phyloP scores from a whole-genome alignment of 2,113 vertebrate species.

The Psophia crepitans region DNA sequence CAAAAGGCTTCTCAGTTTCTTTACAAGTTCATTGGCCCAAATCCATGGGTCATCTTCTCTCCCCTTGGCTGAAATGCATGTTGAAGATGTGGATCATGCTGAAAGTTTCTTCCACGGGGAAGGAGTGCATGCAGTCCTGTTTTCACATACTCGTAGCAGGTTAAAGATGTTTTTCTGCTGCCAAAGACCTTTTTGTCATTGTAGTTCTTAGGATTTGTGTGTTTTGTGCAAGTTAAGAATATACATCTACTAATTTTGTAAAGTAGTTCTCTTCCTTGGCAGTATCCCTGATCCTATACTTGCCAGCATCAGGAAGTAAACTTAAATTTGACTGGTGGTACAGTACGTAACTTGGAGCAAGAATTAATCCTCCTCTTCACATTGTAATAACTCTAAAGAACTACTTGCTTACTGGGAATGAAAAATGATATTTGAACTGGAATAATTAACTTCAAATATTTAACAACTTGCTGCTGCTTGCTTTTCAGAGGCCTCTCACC shows the following conservation, averaged over 20 bases:
- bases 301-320: not conserved
- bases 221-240: not conserved
- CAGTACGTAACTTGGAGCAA: not conserved
- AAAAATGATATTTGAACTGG: conserved; percentile 11
- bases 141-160: not conserved
- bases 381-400: conserved; percentile 14
- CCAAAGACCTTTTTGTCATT: not conserved
- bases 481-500: not conserved
- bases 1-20: not conserved
- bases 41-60: not conserved
- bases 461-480: conserved; percentile 24
- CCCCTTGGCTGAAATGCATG: not conserved
- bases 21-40: not conserved
- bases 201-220: not conserved
- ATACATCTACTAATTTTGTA: not conserved
- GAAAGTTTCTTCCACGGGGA: not conserved
- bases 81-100: not conserved
- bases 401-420: not conserved
- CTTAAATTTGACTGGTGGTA: not conserved
- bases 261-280: not conserved
- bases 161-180: not conserved
- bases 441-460: conserved; percentile 15
- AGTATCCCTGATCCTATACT: not conserved
- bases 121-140: not conserved
- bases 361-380: conserved; percentile 15